These are phyloP conservation scores for Diabrotica virgifera DNA, from an alignment of 1,140 invertebrate genomes.

Conservation along the genomic window DNA sequence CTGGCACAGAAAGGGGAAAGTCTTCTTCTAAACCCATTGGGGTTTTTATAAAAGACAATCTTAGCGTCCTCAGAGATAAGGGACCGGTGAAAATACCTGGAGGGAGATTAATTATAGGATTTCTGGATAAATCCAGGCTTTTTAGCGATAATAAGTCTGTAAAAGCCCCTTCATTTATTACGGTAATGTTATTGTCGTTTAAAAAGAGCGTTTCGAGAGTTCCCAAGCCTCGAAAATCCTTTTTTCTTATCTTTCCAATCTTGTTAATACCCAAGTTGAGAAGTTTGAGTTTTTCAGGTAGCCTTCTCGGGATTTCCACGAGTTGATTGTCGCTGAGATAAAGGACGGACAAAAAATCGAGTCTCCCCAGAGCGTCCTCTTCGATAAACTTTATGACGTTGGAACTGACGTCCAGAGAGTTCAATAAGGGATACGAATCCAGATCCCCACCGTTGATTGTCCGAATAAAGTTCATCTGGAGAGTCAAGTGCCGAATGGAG, in stretches of 20 bases:
- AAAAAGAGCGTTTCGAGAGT: constrained; percentile 69
- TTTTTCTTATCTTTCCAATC: constrained; percentile 60
- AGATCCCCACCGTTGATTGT: constrained; percentile 79
- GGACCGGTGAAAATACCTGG: constrained; percentile 66
- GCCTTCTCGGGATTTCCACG: constrained; percentile 60
- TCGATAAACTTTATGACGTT: constrained; percentile 76
- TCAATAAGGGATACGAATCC: constrained; percentile 82
- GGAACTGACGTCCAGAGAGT: constrained; percentile 75
- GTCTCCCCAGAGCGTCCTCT: constrained; percentile 79
- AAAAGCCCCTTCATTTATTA: constrained; percentile 65
- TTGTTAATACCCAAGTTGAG: constrained; percentile 62
- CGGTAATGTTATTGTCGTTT: constrained; percentile 64
- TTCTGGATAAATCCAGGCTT: constrained; percentile 73
- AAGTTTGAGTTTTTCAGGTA: constrained; percentile 60
- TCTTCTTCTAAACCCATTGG: constrained; percentile 59
- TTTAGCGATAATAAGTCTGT: constrained; percentile 62
- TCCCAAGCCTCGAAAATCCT: constrained; percentile 67
- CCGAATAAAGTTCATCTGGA: constrained; percentile 65
- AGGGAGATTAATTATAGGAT: constrained; percentile 66
- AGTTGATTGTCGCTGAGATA: constrained; percentile 77
- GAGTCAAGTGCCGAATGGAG: constrained; percentile 74
- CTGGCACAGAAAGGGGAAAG: constrained; percentile 67
- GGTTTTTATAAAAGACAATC: constrained; percentile 64
- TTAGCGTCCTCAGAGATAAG: constrained; percentile 60
- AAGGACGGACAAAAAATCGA: constrained; percentile 75